Base-by-base conservation (phyloP, 1,140 invertebrate species). In the Potamilus streckersoni region DNA sequence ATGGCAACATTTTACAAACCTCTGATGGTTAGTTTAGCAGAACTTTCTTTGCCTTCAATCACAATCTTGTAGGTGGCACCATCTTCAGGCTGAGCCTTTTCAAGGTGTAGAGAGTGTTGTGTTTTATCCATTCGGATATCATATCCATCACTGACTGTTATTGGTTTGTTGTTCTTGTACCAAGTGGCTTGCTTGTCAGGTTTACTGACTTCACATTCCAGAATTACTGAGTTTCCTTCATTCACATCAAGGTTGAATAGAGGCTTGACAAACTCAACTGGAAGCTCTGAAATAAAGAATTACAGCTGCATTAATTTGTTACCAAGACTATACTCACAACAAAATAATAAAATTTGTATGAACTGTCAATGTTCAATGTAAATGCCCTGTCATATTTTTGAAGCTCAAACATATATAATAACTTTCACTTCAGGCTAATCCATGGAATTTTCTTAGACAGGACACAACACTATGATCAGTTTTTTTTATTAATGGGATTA, bases 61-160 rank as follows among this genome's bases (percentile, higher is more conserved):
- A 95, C 94, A 6, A 85, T 69, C 58, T 81, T 79, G 79, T 85
- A 86, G 60, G 83, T 79, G 55, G 83, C 83, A 57, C 74, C 73
- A 59, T 85, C 81, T 55, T 84, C 73, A 3, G 78, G 68, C 49
- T 71, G 74, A 97, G 91, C 79, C 93, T 93, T 88, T 95, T 96
- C 5, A 93, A 92, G 16, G 94, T 95, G 94, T 2, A 99, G 92
- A 80, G 94, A 77, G 89, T 91, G 79, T 94, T 93, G 77, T 89
- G 91, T 71, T 92, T 93, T 74, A 90, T 98, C 97, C 13, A 95
- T 91, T 31, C 95, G 96, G 87, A 98, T 98, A 85, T 93, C 95
- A 82, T 97, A 89, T 96, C 97, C 98, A 82, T 96, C 93, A 66
- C 80, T 82, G 38, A 81, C 70, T 19, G 31, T 59, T 56, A 87